phyloP scores from a whole-genome alignment of 2,797 vertebrate species.

The Sebastes cheni region DNA sequence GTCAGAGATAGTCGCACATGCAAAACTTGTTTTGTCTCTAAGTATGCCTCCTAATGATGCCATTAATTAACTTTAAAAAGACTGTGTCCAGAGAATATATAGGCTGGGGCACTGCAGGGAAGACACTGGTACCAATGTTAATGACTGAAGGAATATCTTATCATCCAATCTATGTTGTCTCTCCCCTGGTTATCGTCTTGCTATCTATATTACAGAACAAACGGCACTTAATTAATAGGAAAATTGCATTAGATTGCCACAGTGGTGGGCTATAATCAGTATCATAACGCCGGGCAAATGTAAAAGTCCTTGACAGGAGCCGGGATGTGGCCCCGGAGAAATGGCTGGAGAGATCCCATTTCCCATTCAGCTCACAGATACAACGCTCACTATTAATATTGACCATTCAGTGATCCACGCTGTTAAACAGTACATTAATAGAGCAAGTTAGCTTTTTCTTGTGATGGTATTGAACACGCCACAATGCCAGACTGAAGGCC shows the following conservation, averaged over 20 bases:
- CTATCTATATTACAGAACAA: conserved; percentile 57
- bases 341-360: conserved; percentile 23
- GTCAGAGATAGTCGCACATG: conserved; percentile 25
- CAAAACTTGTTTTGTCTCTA: conserved; percentile 43
- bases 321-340: conserved; percentile 47
- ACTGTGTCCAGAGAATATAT: conserved; percentile 48
- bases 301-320: conserved; percentile 50
- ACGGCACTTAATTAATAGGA: conserved; percentile 62
- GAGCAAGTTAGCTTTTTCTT: conserved; percentile 11
- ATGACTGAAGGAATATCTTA: conserved; percentile 48
- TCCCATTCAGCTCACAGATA: conserved; percentile 36
- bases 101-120: conserved; percentile 34
- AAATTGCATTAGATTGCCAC: conserved; percentile 60
- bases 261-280: conserved; percentile 48
- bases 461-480: conserved; percentile 17
- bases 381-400: conserved; percentile 34
- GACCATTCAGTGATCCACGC: conserved; percentile 39
- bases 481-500: background rate
- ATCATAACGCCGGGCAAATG: conserved; percentile 31
- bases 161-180: conserved; percentile 53
- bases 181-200: conserved; percentile 50
- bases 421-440: conserved; percentile 45
- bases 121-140: conserved; percentile 56
- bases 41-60: conserved; percentile 53
- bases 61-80: conserved; percentile 73